phyloP scores from a whole-genome alignment of 2,113 vertebrate species.

The Tauraco erythrolophus region DNA sequence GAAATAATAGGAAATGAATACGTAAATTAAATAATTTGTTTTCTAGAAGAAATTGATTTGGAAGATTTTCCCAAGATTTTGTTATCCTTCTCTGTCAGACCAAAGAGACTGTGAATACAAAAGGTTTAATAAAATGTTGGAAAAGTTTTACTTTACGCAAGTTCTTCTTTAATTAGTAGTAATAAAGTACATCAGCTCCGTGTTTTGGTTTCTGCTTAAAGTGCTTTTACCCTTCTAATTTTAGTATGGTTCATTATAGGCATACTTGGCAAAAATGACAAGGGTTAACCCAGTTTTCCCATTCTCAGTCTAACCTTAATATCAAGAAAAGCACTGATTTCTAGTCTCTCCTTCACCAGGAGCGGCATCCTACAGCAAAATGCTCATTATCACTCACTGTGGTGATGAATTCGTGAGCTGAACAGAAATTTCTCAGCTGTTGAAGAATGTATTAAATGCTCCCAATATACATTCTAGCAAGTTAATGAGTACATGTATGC shows the following conservation, averaged over 20 bases:
- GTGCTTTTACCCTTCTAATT: background rate
- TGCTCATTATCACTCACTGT: conserved; percentile 10
- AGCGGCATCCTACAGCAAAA: background rate
- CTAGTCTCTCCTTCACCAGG: background rate
- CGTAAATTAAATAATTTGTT: background rate
- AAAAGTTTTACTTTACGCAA: background rate
- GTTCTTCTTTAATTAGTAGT: background rate
- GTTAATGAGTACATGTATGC: conserved; percentile 35
- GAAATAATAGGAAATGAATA: background rate
- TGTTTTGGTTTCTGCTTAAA: background rate
- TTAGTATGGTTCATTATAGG: background rate
- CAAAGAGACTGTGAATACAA: background rate
- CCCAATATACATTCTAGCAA: background rate
- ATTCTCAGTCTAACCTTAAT: background rate
- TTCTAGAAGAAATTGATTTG: background rate
- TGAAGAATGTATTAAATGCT: conserved; percentile 25
- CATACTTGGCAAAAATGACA: background rate
- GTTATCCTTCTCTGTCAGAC: background rate
- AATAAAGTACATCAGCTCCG: background rate
- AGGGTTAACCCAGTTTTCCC: background rate
- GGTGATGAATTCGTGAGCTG: background rate
- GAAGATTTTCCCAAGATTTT: background rate
- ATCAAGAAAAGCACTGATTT: background rate
- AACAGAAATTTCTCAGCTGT: conserved; percentile 38
- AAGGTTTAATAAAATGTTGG: background rate